Conservation (phyloP, 2,888 invertebrate species). For the Zhengitettix transpicula region DNA sequence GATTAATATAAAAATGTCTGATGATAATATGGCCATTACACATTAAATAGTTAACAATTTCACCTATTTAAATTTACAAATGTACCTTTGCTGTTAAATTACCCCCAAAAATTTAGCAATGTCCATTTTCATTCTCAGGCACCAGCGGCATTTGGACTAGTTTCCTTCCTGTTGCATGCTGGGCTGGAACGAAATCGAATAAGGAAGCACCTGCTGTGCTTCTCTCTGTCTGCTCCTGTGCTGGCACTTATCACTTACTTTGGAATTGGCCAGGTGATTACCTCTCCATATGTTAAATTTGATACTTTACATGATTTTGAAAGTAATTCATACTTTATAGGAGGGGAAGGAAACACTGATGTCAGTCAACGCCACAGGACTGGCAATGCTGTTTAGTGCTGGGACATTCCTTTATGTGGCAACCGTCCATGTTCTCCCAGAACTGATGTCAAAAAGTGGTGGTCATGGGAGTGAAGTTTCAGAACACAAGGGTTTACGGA, state of each 20-base stretch:
- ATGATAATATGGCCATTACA: too few species aligned
- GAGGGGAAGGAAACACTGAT: conserved; percentile 82
- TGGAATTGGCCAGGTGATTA: conserved; percentile 56
- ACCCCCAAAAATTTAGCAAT: background rate
- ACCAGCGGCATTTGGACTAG: conserved; percentile 95
- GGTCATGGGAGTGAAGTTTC: conserved; percentile 1
- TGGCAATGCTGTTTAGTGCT: conserved; percentile 97
- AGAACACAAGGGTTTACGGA: conserved; percentile 37
- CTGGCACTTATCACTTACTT: conserved; percentile 83
- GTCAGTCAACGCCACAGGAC: conserved; percentile 82
- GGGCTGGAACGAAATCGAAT: conserved; percentile 81
- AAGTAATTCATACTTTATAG: conserved; percentile 29
- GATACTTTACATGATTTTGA: background rate
- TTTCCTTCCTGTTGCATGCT: conserved; percentile 91
- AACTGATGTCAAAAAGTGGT: conserved; percentile 41
- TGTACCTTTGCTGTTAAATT: background rate
- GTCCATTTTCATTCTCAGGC: conserved; percentile 36
- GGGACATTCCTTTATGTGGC: conserved; percentile 98
- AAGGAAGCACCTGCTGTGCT: conserved; percentile 74
- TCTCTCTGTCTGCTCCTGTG: conserved; percentile 83
- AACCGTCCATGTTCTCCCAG: conserved; percentile 95
- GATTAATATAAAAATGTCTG: too few species aligned
- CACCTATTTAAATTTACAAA: too few species aligned
- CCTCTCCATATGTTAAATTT: too few species aligned
- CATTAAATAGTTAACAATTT: too few species aligned